Percentiles rank a stretch among this genome's conserved stretches.
phyloP scores from a whole-genome alignment of 2,113 vertebrate species.

The Paralichthys olivaceus region DNA sequence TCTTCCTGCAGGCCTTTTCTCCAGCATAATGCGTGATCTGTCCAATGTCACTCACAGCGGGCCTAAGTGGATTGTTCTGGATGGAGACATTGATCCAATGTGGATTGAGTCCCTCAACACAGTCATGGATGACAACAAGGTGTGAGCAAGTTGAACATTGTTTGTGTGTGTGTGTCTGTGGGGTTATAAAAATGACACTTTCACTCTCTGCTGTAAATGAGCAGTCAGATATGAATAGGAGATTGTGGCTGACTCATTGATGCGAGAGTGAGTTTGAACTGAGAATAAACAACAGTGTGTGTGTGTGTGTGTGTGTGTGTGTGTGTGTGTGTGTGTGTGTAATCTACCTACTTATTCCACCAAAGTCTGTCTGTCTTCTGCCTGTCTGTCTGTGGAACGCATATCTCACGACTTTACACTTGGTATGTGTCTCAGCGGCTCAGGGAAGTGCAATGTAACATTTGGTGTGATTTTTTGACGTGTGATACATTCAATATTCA shows the following conservation, averaged over 20 bases:
- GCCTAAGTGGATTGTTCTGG: conserved; percentile 97
- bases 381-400: too few species aligned
- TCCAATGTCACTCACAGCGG: conserved; percentile 90
- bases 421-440: too few species aligned
- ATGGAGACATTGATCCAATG: conserved; percentile 98
- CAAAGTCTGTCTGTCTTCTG: too few species aligned
- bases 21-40: conserved; percentile 93
- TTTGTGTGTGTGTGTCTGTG: conserved; percentile 3
- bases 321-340: too few species aligned
- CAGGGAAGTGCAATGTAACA: too few species aligned
- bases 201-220: conserved; percentile 5
- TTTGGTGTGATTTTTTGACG: too few species aligned
- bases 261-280: not conserved
- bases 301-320: too few species aligned
- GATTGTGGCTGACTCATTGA: conserved; percentile 17
- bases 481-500: too few species aligned
- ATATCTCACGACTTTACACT: too few species aligned
- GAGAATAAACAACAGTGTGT: too few species aligned
- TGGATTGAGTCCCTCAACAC: conserved; percentile 99
- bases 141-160: conserved; percentile 48
- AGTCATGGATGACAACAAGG: conserved; percentile 99
- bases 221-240: conserved; percentile 8
- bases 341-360: too few species aligned
- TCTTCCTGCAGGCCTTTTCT: conserved; percentile 86
- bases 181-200: conserved; percentile 6